A percentile compares a stretch with the other conserved stretches of the same genome.
phyloP scores from a whole-genome alignment of 2,888 invertebrate genomes.

The Abrostola tripartita region DNA sequence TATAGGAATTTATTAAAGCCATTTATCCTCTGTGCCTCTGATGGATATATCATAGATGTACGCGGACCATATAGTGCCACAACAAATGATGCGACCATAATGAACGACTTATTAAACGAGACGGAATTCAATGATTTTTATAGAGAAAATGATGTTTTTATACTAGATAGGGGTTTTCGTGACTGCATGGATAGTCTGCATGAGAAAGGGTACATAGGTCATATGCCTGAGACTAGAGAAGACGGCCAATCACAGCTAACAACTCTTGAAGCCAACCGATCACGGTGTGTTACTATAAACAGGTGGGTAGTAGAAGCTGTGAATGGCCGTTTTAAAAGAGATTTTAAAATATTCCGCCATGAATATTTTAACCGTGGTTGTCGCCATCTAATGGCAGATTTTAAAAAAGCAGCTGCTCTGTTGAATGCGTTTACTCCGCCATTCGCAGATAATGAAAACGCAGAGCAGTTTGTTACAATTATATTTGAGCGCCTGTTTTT shows the following conservation, averaged over 20 bases:
- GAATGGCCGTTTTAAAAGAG: slow-evolving; percentile 33
- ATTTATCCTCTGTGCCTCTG: slow-evolving; percentile 7
- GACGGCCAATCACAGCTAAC: slow-evolving; percentile 12
- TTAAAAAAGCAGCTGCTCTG: slow-evolving; percentile 38
- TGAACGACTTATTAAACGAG: slow-evolving; percentile 10
- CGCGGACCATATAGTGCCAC: slow-evolving; percentile 16
- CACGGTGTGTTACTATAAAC: slow-evolving; percentile 12
- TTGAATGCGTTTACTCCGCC: slow-evolving; percentile 31
- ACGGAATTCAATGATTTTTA: slow-evolving; percentile 9
- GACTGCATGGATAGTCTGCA: slow-evolving; percentile 13
- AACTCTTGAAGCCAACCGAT: slow-evolving; percentile 9
- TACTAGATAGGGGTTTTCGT: slow-evolving; percentile 9
- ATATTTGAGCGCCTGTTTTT: slow-evolving; percentile 13
- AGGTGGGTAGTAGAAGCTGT: slow-evolving; percentile 28
- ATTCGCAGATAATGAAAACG: slow-evolving; percentile 23
- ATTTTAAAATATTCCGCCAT: slow-evolving; percentile 36
- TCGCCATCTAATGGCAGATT: slow-evolving; percentile 27
- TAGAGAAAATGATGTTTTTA: slow-evolving; percentile 11
- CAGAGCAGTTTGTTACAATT: slow-evolving; percentile 18
- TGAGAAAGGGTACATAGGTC: slow-evolving; percentile 22
- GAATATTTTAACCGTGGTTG: slow-evolving; percentile 34
- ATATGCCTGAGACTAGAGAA: slow-evolving; percentile 25
- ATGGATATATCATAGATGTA: too few relatives aligned
- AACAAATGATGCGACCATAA: slow-evolving; percentile 20
- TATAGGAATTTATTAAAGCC: slow-evolving; percentile 9